These are phyloP conservation scores for Ceramica pisi DNA, from an alignment of 2,888 invertebrate genomes.

Conservation along the genomic window DNA sequence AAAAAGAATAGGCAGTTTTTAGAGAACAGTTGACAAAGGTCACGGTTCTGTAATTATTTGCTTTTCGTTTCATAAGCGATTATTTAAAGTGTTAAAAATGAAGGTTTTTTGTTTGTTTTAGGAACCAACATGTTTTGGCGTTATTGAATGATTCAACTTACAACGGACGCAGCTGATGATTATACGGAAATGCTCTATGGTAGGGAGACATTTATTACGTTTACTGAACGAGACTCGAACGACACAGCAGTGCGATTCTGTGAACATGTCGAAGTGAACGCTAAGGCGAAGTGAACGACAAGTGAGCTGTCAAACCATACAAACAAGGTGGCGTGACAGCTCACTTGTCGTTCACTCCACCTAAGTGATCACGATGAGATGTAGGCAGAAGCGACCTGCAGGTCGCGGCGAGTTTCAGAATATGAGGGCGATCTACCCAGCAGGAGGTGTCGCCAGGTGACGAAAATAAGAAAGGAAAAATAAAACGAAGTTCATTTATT, in stretches of 20 bases:
- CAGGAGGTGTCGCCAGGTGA: not conserved
- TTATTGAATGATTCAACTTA: not conserved
- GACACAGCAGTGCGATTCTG: too few relatives aligned
- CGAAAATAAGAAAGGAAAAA: not conserved
- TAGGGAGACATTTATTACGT: not conserved
- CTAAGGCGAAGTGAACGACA: too few relatives aligned
- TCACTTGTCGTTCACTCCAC: too few relatives aligned
- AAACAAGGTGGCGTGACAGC: too few relatives aligned
- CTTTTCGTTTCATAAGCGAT: not conserved
- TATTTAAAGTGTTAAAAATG: not conserved
- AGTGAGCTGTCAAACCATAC: too few relatives aligned
- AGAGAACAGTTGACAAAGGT: too few relatives aligned
- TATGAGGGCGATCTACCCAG: not conserved
- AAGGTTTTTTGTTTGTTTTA: too few relatives aligned
- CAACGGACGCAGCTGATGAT: not conserved
- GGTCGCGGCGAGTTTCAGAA: not conserved
- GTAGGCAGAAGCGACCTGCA: too few relatives aligned
- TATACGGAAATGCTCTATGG: not conserved
- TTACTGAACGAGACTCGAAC: not conserved
- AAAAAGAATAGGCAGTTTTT: too few relatives aligned
- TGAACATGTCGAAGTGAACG: too few relatives aligned
- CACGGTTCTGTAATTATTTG: not conserved
- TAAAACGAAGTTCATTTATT: not conserved
- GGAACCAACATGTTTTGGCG: not conserved
- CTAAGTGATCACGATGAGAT: too few relatives aligned